A percentile compares a stretch with the other conserved stretches of the same genome.
phyloP scores from a whole-genome alignment of 2,888 invertebrate genomes.

The Diachrysia chrysitis region DNA sequence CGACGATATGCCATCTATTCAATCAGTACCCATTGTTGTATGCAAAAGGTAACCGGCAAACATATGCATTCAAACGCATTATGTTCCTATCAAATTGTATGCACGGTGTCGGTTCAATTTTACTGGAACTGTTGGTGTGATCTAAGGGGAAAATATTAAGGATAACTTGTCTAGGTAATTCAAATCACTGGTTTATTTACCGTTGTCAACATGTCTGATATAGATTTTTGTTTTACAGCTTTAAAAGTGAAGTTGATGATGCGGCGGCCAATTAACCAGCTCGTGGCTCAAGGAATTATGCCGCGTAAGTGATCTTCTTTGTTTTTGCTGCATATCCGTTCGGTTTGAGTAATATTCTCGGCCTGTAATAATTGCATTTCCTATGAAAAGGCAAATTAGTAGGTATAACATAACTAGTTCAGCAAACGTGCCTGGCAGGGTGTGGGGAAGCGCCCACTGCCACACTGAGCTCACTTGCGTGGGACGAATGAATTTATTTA shows the following conservation, averaged over 20 bases:
- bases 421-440: slow-evolving; percentile 16
- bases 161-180: slow-evolving; percentile 42
- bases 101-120: slow-evolving; percentile 30
- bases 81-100: slow-evolving; percentile 46
- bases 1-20: slow-evolving; percentile 68
- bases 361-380: slow-evolving; percentile 18
- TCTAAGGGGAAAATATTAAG: slow-evolving; percentile 51
- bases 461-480: slow-evolving; percentile 62
- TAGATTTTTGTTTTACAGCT: slow-evolving; percentile 91
- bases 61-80: slow-evolving; percentile 55
- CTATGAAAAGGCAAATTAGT: slow-evolving; percentile 26
- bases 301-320: slow-evolving; percentile 95
- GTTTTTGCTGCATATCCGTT: slow-evolving; percentile 9
- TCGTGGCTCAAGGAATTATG: slow-evolving; percentile 99
- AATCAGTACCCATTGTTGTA: slow-evolving; percentile 77
- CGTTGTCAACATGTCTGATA: slow-evolving; percentile 33
- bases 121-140: slow-evolving; percentile 21
- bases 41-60: slow-evolving; percentile 71
- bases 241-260: slow-evolving; percentile 99
- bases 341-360: slow-evolving; percentile 10
- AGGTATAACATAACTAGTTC: slow-evolving; percentile 12
- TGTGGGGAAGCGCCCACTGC: slow-evolving; percentile 31
- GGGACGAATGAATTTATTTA: slow-evolving; percentile 81
- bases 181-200: slow-evolving; percentile 22
- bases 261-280: slow-evolving; percentile 97